These are phyloP conservation scores for Ibidorhyncha struthersii DNA, from an alignment of 2,113 vertebrate genomes.

Conservation along the genomic window DNA sequence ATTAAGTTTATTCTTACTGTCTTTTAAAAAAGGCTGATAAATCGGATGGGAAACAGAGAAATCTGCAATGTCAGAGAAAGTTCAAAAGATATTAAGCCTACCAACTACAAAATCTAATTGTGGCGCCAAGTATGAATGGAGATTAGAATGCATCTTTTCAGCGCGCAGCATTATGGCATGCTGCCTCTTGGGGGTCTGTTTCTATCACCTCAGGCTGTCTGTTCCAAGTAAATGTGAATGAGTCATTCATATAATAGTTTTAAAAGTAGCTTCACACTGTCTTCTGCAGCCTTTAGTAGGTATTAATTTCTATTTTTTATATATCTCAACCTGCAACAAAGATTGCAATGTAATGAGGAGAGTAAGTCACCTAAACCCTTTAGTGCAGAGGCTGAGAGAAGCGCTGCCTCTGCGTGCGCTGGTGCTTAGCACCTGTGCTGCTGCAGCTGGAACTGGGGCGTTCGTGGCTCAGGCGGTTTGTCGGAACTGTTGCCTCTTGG, in stretches of 20 bases:
- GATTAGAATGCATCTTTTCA: not conserved
- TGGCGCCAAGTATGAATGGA: not conserved
- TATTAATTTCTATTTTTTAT: not conserved
- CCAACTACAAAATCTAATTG: not conserved
- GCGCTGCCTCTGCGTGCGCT: rapidly evolving
- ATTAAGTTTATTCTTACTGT: not conserved
- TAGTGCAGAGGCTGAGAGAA: not conserved
- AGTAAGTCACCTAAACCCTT: not conserved
- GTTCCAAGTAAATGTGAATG: not conserved
- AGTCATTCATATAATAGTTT: not conserved
- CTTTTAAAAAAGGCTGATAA: not conserved
- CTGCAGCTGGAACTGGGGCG: not conserved
- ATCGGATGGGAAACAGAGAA: not conserved
- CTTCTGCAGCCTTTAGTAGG: not conserved
- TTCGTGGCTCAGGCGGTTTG: not conserved
- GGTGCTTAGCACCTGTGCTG: not conserved
- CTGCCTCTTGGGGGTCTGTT: not conserved
- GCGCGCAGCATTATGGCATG: not conserved
- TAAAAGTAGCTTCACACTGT: not conserved
- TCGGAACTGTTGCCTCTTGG: not conserved
- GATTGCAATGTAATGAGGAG: not conserved
- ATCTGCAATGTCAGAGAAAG: not conserved
- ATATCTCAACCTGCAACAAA: not conserved
- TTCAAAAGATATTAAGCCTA: not conserved
- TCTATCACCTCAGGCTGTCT: not conserved